Conservation (phyloP, 2,797 vertebrate species). For the Vireo griseus region DNA sequence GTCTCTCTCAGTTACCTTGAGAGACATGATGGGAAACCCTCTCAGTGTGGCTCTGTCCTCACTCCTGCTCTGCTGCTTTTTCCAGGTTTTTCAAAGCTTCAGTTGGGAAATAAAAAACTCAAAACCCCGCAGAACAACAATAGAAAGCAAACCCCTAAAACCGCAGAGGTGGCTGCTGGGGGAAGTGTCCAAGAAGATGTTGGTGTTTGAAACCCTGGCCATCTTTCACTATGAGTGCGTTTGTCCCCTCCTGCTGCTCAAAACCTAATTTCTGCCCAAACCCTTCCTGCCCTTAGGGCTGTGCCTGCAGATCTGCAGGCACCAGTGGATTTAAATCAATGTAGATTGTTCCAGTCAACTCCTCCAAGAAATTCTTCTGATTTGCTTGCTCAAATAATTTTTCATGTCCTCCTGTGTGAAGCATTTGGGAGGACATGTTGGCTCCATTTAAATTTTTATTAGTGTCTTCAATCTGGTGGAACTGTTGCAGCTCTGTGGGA, state of each 20-base stretch:
- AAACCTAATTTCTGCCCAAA: background rate
- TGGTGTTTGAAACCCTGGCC: background rate
- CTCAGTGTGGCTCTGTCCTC: background rate
- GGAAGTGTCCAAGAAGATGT: background rate
- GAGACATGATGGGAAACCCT: background rate
- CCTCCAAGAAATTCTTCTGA: background rate
- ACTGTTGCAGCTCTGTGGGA: background rate
- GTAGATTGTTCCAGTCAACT: background rate
- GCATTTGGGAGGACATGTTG: background rate
- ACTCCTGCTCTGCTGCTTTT: slow-evolving; percentile 16
- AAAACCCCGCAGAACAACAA: background rate
- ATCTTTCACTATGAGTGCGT: background rate
- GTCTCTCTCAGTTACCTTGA: background rate
- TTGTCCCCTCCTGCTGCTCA: background rate
- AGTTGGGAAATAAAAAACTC: background rate
- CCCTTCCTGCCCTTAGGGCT: background rate
- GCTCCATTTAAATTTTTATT: slow-evolving; percentile 5
- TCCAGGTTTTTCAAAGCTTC: slow-evolving; percentile 37
- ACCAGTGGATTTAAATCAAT: background rate
- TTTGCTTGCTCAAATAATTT: background rate
- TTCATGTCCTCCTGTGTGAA: background rate
- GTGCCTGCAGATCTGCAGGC: background rate
- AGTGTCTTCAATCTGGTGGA: background rate
- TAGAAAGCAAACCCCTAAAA: background rate
- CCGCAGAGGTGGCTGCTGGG: background rate